Conservation (phyloP, 1,140 invertebrate species). For the Micrasema longulum region DNA sequence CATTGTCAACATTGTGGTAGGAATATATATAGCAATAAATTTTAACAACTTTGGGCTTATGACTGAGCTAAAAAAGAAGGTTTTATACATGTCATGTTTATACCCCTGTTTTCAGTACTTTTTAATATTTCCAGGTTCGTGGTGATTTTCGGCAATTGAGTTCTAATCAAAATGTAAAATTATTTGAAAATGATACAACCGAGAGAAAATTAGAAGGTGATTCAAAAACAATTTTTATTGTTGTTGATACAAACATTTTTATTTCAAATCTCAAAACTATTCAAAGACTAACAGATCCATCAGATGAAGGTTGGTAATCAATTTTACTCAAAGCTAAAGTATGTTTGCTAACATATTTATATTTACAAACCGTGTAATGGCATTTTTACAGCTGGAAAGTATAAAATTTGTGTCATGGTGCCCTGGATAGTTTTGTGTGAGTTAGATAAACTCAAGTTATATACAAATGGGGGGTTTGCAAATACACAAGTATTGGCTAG, state of each 20-base stretch:
- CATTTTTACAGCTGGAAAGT: constrained; percentile 12
- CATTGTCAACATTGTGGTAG: too few relatives aligned
- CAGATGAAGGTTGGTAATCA: constrained; percentile 5
- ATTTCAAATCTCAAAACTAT: constrained; percentile 27
- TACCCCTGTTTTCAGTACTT: too few relatives aligned
- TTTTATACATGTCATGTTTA: too few relatives aligned
- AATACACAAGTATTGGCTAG: constrained; percentile 19
- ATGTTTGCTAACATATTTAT: too few relatives aligned
- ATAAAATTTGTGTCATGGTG: constrained; percentile 10
- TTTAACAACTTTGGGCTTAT: too few relatives aligned
- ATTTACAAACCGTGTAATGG: not conserved
- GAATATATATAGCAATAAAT: too few relatives aligned
- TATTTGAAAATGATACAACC: constrained; percentile 7
- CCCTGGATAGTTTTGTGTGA: constrained; percentile 36
- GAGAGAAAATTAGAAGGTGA: not conserved
- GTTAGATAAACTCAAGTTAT: constrained; percentile 31
- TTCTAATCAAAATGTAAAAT: constrained; percentile 10
- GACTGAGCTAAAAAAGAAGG: too few relatives aligned
- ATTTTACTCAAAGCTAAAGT: not conserved
- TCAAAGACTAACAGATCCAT: constrained; percentile 7
- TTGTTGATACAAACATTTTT: constrained; percentile 37
- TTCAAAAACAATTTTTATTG: constrained; percentile 24
- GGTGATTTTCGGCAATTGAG: constrained; percentile 5
- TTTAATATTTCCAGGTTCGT: constrained; percentile 13
- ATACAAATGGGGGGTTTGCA: not conserved